Evolutionary conservation across 1,140 invertebrate species (phyloP), one percentile per base, ranked within the genome.

Genomic region (Macrotrachela quadricornifera): DNA sequence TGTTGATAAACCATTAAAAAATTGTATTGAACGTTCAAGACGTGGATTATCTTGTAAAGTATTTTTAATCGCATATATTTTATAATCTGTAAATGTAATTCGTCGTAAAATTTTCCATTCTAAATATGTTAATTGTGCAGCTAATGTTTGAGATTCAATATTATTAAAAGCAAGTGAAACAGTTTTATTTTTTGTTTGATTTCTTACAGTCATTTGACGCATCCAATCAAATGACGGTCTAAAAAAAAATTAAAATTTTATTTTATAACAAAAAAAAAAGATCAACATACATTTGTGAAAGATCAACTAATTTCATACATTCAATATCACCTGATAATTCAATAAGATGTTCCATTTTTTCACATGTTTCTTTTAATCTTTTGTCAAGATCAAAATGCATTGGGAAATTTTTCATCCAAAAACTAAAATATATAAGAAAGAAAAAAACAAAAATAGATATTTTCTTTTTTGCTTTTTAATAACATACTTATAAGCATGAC

Each of bases 1-100:
- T 59, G 75, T 73, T 14, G 75, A 76, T n/a, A 77, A 62, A 14
- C 72, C 72, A 60, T 75, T 75, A 58, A 74, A 75, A 45, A 75
- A 54, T 15, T 69, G 64, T 10, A 75, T 72, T 15, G 73, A 74
- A 48, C 72, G 59, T 56, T 74, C 73, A 45, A 75, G 54, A 54
- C 69, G 70, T 2, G 69, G 69, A 57, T 71, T 71, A 43, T 73
- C 69, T 53, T 70, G 68, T 48, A 73, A 59, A 12, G 67, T 70
- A 17, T 68, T 71, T 54, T 64, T 64, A 46, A 69, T 59, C 57
- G 72, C 72, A 64, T 74, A 75, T 56, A 67, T 64, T 59, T 73
- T 74, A 57, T 71, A 73, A 58, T 75, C 73, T 47, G 64, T 63
- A 61, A 74, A 74, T 72, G 74, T 30, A 30, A 30, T 74, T 56